phyloP scores from a whole-genome alignment of 1,140 invertebrate species.

The Drosophila fuyamai region DNA sequence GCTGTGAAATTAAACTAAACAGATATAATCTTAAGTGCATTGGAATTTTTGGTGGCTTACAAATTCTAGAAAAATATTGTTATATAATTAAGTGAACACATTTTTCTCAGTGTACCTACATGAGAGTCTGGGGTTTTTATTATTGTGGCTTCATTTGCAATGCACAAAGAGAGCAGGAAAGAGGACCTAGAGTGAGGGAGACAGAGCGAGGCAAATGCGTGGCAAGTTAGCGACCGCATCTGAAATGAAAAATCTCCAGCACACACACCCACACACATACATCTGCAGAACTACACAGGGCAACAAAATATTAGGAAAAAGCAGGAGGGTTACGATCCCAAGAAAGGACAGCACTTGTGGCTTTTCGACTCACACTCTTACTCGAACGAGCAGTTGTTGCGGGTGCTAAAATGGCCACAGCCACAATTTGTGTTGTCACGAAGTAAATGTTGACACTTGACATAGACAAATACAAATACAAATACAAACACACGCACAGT shows the following conservation, averaged over 20 bases:
- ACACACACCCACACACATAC: slow-evolving; percentile 18
- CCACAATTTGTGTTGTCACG: slow-evolving; percentile 81
- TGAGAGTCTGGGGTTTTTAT: slow-evolving; percentile 61
- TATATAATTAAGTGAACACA: not conserved
- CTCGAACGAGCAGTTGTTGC: slow-evolving; percentile 17
- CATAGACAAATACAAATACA: slow-evolving; percentile 73
- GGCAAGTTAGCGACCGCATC: slow-evolving; percentile 65
- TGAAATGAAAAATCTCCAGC: slow-evolving; percentile 79
- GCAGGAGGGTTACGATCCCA: slow-evolving; percentile 27
- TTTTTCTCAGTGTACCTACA: slow-evolving; percentile 5
- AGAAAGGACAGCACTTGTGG: slow-evolving; percentile 66
- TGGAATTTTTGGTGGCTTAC: too few species aligned
- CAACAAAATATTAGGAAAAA: slow-evolving; percentile 48
- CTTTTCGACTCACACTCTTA: slow-evolving; percentile 39
- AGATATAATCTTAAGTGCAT: too few species aligned
- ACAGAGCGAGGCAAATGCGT: slow-evolving; percentile 14
- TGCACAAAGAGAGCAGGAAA: slow-evolving; percentile 54
- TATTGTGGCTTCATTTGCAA: slow-evolving; percentile 81
- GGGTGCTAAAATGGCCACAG: slow-evolving; percentile 72
- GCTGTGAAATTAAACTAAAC: too few species aligned
- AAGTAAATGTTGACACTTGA: slow-evolving; percentile 83
- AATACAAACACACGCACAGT: slow-evolving; percentile 1
- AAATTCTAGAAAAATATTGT: not conserved
- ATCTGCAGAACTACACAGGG: slow-evolving; percentile 16
- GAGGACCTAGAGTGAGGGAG: not conserved